Evolutionary conservation across 2,888 invertebrate genomes (phyloP), one percentile per base, ranked within the genome.

Genomic region (Podotricha telesiphe): DNA sequence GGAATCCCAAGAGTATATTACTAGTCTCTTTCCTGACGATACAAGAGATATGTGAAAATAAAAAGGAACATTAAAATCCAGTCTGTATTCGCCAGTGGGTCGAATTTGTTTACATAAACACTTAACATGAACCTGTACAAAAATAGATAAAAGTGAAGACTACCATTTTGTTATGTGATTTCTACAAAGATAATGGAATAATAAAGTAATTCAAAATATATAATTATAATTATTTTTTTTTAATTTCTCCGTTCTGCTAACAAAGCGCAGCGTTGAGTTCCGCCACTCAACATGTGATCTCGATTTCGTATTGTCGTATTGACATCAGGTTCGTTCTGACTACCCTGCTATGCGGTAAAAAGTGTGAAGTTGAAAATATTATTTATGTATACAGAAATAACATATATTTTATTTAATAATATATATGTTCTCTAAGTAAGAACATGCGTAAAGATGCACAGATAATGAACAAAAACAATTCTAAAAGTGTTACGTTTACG

Each of bases 1-100:
- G 8, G 4, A 13, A 11, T 13, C 11, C 42, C 2, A 13, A 13
- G 42, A 7, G 42, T 42, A 42, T 13, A 42, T 13, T 42, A 42
- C 2, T 42, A 42, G 13, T 13, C 7, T 42, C 13, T 42, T 2
- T 42, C 13, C 42, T 3, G 42, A 2, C 34, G 34, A 17, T 11
- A 34, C 4, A 1, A 0, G n/a, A 20, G n/a, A 15, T 51, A 3
- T 22, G 0, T 7, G 8, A 28, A 48, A 11, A 34, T 48, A 47
- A 34, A 34, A 47, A 59, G 22, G 28, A 65, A 47, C 50, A 28
- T 28, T 8, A 66, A 50, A 42, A 8, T 22, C 53, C n/a, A 34
- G 53, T 11, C 17, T 19, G 34, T 53, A 58, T 59, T 63, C 61
- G 68, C 45, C 65, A 70, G 64, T 69, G 64, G 73, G 70, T 69